Evolutionary conservation across 2,888 invertebrate species (phyloP), one percentile per base, ranked within the genome.

Genomic region (Drosophila rellima): DNA sequence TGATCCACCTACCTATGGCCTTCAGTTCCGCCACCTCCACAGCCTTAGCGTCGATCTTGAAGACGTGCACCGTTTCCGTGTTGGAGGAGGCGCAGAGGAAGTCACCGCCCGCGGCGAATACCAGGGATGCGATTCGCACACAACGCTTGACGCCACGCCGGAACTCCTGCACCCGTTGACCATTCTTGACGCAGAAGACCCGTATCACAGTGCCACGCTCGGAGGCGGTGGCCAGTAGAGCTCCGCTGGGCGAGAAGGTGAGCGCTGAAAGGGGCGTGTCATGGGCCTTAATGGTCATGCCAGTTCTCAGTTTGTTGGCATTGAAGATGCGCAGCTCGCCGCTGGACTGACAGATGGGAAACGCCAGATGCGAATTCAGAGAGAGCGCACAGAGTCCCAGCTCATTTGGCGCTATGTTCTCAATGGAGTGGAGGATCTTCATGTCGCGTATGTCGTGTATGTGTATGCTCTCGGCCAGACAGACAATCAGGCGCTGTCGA

Each of bases 401-500:
- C 57, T 90, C 88, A 73, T 92, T 93, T 10, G 90, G 90, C 15
- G 91, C 88, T 47, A 92, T 89, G 55, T 91, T 91, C 66, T 89
- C 90, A 44, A 93, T 92, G 68, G 92, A 91, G 71, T 92, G 92
- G 69, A 92, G 80, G 44, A 92, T 90, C 78, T 92, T 91, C 93
- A 93, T 93, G 69, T 93, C 92, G 29, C 92, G 92, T 60, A 93
- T 93, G 67, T 93, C 92, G 45, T 93, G 93, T 60, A 93, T 92
- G 75, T 92, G 92, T 80, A 93, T 91, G 74, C 91, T 92, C 64
- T 92, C 91, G 33, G 89, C 90, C 73, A 92, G 78, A 55, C 92
- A 90, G 5, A 92, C 92, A 3, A 93, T 82, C 60, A 93, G 65
- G 1, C 92, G 91, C 31, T 87, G 85, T 2, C 93, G 92, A 81